Percentiles rank a stretch among this genome's conserved stretches.
These are phyloP conservation scores for Drosophila neonasuta DNA, from an alignment of 2,888 invertebrate species.

Conservation along the genomic window DNA sequence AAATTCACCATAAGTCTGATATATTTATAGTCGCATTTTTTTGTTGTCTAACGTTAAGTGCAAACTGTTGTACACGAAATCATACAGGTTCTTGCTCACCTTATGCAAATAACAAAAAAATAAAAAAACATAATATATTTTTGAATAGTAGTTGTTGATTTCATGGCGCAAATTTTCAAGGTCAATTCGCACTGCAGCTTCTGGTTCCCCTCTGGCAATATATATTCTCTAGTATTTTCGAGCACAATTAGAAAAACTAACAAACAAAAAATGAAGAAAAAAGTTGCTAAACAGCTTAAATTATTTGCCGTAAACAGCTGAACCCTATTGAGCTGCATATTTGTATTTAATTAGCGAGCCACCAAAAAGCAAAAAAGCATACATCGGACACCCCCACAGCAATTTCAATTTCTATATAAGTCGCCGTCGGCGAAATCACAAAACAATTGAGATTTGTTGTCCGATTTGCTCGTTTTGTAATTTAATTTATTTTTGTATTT, in stretches of 20 bases:
- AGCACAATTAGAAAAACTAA: conserved; percentile 29
- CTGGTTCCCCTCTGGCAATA: conserved; percentile 29
- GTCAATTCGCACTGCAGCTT: conserved; percentile 44
- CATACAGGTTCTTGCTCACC: conserved; percentile 48
- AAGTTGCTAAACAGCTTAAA: conserved; percentile 36
- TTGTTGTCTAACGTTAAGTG: conserved; percentile 22
- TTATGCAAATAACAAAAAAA: conserved; percentile 59
- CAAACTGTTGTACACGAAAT: conserved; percentile 34
- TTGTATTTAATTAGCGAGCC: conserved; percentile 47
- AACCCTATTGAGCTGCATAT: conserved; percentile 30
- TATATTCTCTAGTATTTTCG: conserved; percentile 12
- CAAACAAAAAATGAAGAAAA: conserved; percentile 9
- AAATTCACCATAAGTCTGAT: conserved; percentile 23
- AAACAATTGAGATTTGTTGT: conserved; percentile 30
- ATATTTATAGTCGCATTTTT: conserved; percentile 10
- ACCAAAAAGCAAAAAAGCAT: neutral
- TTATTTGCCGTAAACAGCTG: conserved; percentile 45
- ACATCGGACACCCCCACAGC: conserved; percentile 7
- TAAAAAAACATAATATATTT: conserved; percentile 1
- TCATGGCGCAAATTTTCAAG: conserved; percentile 48
- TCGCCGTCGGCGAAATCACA: conserved; percentile 30
- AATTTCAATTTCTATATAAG: conserved; percentile 12
- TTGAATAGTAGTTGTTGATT: conserved; percentile 18
- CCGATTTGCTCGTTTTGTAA: conserved; percentile 24
- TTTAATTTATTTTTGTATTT: conserved; percentile 27